Conservation (phyloP, 2,113 vertebrate species). For the Pterophyllum scalare region DNA sequence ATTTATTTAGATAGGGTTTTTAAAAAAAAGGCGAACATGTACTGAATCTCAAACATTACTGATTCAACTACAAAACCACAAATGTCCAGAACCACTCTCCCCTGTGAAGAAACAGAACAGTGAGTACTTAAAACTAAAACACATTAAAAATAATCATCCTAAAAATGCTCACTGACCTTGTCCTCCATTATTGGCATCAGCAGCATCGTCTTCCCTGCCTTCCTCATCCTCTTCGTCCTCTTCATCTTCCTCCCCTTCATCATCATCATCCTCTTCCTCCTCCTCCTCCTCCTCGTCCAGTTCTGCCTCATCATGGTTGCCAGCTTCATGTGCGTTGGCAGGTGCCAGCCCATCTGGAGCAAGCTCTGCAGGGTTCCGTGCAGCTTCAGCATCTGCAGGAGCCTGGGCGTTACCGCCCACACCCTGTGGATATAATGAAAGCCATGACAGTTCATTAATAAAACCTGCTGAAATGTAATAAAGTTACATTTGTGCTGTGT, state of each 20-base stretch:
- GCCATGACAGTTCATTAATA: neutral
- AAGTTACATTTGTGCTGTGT: neutral
- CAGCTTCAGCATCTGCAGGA: conserved; percentile 69
- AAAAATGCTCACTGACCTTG: conserved; percentile 80
- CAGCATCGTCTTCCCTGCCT: conserved; percentile 89
- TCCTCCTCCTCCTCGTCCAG: conserved; percentile 50
- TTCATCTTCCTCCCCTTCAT: conserved; percentile 91
- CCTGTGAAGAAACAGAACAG: too few species aligned
- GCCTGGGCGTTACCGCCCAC: conserved; percentile 84
- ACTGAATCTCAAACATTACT: neutral
- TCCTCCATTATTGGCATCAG: conserved; percentile 90
- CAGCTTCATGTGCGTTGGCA: conserved; percentile 35
- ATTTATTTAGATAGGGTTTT: neutral
- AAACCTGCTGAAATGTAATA: neutral
- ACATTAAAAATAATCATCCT: neutral
- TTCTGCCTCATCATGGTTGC: conserved; percentile 46
- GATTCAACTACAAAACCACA: neutral
- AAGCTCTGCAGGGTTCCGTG: conserved; percentile 22
- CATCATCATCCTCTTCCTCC: conserved; percentile 72
- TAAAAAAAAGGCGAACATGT: neutral
- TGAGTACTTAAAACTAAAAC: neutral
- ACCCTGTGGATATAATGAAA: conserved; percentile 31
- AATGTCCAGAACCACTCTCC: neutral
- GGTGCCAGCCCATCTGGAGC: conserved; percentile 22
- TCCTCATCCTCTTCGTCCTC: conserved; percentile 91